Conservation (phyloP, 2,113 vertebrate genomes). For the Zingel zingel region DNA sequence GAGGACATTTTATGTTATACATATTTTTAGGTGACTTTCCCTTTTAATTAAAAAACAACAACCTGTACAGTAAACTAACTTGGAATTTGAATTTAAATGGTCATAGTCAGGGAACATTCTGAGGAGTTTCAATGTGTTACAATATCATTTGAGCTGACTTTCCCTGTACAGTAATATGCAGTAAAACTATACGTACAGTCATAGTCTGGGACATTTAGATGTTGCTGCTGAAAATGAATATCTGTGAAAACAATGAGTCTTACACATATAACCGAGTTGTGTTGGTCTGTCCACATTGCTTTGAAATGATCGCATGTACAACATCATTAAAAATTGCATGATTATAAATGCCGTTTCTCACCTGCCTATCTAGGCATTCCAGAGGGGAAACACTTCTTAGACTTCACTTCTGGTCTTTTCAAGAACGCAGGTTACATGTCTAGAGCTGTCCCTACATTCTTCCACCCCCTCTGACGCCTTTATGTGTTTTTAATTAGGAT, state of each 20-base stretch:
- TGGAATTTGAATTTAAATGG: too few relatives aligned
- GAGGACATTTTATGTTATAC: neutral
- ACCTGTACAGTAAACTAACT: too few relatives aligned
- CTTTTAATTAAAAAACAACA: too few relatives aligned
- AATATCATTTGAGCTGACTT: too few relatives aligned
- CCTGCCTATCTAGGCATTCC: neutral
- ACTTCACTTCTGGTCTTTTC: slow-evolving; percentile 7
- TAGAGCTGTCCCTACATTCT: slow-evolving; percentile 6
- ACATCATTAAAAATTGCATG: slow-evolving; percentile 2
- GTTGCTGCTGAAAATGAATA: too few relatives aligned
- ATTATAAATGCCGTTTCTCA: neutral
- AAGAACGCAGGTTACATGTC: slow-evolving; percentile 44
- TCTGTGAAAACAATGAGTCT: neutral
- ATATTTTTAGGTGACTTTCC: too few relatives aligned
- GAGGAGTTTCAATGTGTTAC: too few relatives aligned
- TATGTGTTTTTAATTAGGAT: slow-evolving; percentile 70
- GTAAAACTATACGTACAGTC: too few relatives aligned
- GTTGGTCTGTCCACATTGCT: neutral
- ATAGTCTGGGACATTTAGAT: too few relatives aligned
- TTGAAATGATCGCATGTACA: neutral
- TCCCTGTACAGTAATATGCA: too few relatives aligned
- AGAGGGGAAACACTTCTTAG: slow-evolving; percentile 3
- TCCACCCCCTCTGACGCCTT: slow-evolving; percentile 37
- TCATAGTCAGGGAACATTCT: too few relatives aligned
- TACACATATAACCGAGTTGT: neutral